phyloP scores from a whole-genome alignment of 2,113 vertebrate genomes.

The Calidris pygmaea region DNA sequence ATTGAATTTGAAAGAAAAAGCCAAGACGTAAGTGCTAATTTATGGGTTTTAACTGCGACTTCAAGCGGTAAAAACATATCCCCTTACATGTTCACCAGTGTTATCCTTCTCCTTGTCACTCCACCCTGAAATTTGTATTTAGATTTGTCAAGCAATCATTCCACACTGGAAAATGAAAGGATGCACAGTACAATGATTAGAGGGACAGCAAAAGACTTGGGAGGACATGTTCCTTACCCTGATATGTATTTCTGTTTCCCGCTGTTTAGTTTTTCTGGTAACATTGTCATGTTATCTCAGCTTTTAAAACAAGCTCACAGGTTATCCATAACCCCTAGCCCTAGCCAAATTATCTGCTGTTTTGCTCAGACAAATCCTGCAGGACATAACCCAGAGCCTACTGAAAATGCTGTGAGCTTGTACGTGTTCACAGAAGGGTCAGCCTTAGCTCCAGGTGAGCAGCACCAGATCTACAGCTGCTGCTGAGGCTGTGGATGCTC shows the following conservation, averaged over 20 bases:
- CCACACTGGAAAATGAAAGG: background rate
- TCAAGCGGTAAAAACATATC: background rate
- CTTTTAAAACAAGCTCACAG: background rate
- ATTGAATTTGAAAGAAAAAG: background rate
- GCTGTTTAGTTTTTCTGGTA: background rate
- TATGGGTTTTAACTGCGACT: background rate
- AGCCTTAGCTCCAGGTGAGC: background rate
- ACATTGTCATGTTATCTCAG: background rate
- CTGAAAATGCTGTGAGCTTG: background rate
- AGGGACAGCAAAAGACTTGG: background rate
- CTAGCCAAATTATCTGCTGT: background rate
- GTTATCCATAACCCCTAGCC: background rate
- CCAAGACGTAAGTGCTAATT: background rate
- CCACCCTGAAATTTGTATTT: background rate
- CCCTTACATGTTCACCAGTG: background rate
- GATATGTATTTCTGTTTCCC: background rate
- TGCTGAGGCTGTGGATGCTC: background rate
- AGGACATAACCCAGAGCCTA: accelerated
- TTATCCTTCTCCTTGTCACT: background rate
- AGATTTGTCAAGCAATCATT: background rate
- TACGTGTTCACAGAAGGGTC: background rate
- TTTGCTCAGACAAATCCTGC: background rate
- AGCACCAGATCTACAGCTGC: background rate
- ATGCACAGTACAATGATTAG: background rate
- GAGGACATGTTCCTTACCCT: background rate